phyloP scores from a whole-genome alignment of 2,888 invertebrate genomes.

The Cephus spinipes region DNA sequence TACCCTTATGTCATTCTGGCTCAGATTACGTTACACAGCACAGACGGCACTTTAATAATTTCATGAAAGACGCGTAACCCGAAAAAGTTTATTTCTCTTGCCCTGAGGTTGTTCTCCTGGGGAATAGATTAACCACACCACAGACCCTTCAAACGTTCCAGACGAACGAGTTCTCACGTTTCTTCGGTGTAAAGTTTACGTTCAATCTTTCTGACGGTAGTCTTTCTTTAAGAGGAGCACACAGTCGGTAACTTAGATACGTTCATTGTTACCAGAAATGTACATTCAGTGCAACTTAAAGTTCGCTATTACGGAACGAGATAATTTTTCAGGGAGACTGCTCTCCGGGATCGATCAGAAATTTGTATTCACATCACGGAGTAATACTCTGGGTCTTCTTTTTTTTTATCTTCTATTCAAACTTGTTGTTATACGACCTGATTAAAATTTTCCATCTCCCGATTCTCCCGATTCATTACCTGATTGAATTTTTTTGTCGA shows the following conservation, averaged over 20 bases:
- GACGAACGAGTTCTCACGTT: not conserved
- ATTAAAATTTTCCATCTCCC: not conserved
- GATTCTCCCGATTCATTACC: not conserved
- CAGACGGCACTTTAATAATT: not conserved
- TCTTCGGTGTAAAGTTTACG: not conserved
- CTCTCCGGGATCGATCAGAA: not conserved
- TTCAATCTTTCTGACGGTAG: not conserved
- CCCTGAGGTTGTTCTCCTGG: not conserved
- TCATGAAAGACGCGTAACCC: not conserved
- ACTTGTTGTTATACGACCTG: not conserved
- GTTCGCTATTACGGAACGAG: not conserved
- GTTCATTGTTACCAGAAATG: not conserved
- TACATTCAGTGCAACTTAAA: not conserved
- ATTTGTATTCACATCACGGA: not conserved
- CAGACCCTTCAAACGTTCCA: not conserved
- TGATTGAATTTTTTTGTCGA: not conserved
- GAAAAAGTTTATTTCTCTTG: not conserved
- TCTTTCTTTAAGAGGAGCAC: not conserved
- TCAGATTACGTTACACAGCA: not conserved
- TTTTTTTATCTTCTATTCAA: not conserved
- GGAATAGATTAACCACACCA: not conserved
- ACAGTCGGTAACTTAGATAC: not conserved
- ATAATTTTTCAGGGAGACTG: not conserved
- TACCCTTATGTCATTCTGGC: not conserved
- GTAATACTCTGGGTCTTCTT: not conserved